phyloP scores from a whole-genome alignment of 2,888 invertebrate genomes.

The Liodrosophila aerea region DNA sequence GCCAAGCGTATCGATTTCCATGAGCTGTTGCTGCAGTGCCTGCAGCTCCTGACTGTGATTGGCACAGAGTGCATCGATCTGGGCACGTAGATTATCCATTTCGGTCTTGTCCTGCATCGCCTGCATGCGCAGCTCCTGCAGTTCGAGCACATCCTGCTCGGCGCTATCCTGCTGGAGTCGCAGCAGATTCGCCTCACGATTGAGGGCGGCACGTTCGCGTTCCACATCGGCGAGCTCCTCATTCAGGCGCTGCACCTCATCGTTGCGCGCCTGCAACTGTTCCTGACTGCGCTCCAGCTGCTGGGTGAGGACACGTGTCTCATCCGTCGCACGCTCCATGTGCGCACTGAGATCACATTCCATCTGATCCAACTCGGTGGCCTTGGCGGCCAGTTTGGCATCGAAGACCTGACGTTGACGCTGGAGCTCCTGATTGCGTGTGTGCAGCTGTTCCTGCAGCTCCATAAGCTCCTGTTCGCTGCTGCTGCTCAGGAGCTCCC shows the following conservation, averaged over 20 bases:
- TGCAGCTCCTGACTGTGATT: slow-evolving; percentile 81
- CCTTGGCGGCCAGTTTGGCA: slow-evolving; percentile 80
- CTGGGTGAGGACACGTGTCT: slow-evolving; percentile 83
- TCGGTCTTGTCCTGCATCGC: slow-evolving; percentile 82
- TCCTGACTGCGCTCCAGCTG: slow-evolving; percentile 85
- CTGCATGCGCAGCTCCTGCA: slow-evolving; percentile 82
- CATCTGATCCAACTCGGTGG: slow-evolving; percentile 83
- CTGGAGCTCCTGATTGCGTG: slow-evolving; percentile 81
- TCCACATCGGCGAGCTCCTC: slow-evolving; percentile 77
- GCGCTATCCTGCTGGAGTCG: slow-evolving; percentile 81
- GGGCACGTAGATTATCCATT: slow-evolving; percentile 80
- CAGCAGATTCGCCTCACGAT: slow-evolving; percentile 78
- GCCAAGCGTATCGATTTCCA: slow-evolving; percentile 81
- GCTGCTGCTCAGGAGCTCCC: slow-evolving; percentile 76
- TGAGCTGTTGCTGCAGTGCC: slow-evolving; percentile 77
- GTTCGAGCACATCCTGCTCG: slow-evolving; percentile 80
- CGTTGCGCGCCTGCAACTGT: slow-evolving; percentile 84
- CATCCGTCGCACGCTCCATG: slow-evolving; percentile 72
- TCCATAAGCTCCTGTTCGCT: slow-evolving; percentile 80
- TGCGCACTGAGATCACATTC: slow-evolving; percentile 83
- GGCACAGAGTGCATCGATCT: slow-evolving; percentile 80
- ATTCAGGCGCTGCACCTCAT: slow-evolving; percentile 82
- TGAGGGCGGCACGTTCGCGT: slow-evolving; percentile 73
- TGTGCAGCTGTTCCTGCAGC: slow-evolving; percentile 76
- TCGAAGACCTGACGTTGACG: slow-evolving; percentile 82